Evolutionary conservation across 2,113 vertebrate genomes (phyloP).

Genomic region (Stegostoma tigrinum): DNA sequence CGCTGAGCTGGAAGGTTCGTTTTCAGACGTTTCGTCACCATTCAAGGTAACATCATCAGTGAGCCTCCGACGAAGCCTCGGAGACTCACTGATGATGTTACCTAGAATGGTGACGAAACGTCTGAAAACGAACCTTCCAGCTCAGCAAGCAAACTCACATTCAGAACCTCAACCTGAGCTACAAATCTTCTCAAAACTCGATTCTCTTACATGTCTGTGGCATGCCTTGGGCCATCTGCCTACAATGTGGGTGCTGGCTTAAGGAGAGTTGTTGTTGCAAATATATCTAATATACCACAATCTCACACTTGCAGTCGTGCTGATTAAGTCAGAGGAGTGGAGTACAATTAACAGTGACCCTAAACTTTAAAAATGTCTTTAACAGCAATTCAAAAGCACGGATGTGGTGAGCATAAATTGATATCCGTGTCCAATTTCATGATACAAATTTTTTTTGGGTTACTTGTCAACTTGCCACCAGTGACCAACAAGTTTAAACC

Average conservation of each 20-base stretch:
- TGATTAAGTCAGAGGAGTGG: background rate
- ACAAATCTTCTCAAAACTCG: no score
- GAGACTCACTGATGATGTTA: no score
- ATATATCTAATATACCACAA: background rate
- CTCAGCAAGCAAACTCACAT: background rate
- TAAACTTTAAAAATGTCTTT: background rate
- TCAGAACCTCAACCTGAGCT: no score
- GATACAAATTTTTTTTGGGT: background rate
- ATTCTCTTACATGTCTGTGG: background rate
- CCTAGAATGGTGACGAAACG: no score
- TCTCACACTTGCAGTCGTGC: background rate
- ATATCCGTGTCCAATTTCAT: background rate
- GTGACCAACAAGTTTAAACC: background rate
- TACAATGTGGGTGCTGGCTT: background rate
- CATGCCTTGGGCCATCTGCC: background rate
- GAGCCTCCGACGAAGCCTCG: no score
- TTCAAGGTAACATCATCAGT: no score
- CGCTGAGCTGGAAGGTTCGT: no score
- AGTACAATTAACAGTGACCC: background rate
- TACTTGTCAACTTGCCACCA: background rate
- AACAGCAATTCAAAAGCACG: background rate
- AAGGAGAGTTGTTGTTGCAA: background rate
- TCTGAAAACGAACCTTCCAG: no score
- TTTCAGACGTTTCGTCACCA: no score
- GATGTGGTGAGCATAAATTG: background rate